Base-by-base conservation (phyloP, 2,888 invertebrate species). In the Uropetala carovei region DNA sequence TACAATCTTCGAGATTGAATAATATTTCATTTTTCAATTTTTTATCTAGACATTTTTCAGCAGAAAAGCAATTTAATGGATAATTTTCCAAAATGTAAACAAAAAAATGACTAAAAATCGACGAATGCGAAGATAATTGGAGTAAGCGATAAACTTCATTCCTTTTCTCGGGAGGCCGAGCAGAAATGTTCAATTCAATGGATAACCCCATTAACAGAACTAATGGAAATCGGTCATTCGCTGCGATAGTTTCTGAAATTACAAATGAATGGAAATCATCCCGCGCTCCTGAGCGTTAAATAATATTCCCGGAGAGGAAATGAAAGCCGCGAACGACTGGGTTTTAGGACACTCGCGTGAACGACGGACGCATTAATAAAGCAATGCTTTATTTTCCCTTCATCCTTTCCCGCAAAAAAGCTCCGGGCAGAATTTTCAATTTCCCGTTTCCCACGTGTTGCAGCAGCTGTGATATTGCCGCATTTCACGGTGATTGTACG, bases 401-500 rank as follows among this genome's bases (percentile, higher is more conserved):
- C 56, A 16, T 11, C 57, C 9, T 57, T 43, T 83, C 59, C 9
- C 18, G 59, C 11, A 59, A 60, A 59, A 60, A 86, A 86, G 30
- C 86, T 60, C 16, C 16, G 30, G 86, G 86, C 86, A 86, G 60
- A 86, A 30, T 86, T 89, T 89, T 68, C 89, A 89, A 89, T 89
- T 64, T 68, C 82, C 82, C 82, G 82, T 82, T 82, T 82, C 64
- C 89, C 89, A 68, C 89, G 68, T 68, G 89, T 68, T 68, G 56
- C 89, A 86, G 60, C 60, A 58, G 30, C 43, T 43, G 89, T 58
- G 64, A 89, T 89, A 89, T 89, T 89, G 89, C 43, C 68, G 89
- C 30, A 68, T 89, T 89, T 89, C 43, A 89, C 68, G 89, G 89
- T 18, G 89, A 89, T 68, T 89, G 86, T 64, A 16, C 43, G 56